phyloP scores from a whole-genome alignment of 1,140 invertebrate species.

The Liolophura sinensis region DNA sequence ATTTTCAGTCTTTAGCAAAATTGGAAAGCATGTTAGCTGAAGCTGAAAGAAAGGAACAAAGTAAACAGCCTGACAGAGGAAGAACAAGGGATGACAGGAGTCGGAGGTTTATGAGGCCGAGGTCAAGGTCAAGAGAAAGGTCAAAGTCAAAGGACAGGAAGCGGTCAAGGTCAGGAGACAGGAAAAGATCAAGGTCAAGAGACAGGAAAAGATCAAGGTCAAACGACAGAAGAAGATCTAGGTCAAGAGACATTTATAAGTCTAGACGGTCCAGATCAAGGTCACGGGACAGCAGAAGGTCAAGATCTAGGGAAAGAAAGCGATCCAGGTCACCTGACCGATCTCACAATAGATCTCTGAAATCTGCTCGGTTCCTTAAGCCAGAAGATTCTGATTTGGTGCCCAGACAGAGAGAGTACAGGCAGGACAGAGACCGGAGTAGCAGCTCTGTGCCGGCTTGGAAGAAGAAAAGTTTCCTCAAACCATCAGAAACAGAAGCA shows the following conservation, averaged over 20 bases:
- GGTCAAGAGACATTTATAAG: no score
- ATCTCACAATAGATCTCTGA: constrained; percentile 7
- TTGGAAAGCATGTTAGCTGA: constrained; percentile 61
- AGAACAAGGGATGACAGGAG: background rate
- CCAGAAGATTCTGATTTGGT: constrained; percentile 15
- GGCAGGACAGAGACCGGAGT: constrained; percentile 8
- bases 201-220: constrained; percentile 6
- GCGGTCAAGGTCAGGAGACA: constrained; percentile 6
- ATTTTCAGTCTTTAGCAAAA: constrained; percentile 62
- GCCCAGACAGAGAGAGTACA: constrained; percentile 2
- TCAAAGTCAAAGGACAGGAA: constrained; percentile 4
- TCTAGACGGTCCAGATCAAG: constrained; percentile 2
- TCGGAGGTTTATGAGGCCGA: constrained; percentile 1
- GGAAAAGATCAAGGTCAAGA: constrained; percentile 13
- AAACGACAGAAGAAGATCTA: constrained; percentile 5
- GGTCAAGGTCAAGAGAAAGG: constrained; percentile 15
- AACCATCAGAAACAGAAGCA: constrained; percentile 8
- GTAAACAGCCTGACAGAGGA: constrained; percentile 3
- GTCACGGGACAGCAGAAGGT: constrained; percentile 7
- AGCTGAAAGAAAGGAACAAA: constrained; percentile 34
- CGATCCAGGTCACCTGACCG: constrained; percentile 9
- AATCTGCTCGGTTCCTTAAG: constrained; percentile 16
- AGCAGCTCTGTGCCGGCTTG: constrained; percentile 13
- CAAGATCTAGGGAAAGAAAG: constrained; percentile 3
- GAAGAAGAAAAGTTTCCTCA: constrained; percentile 26